Evolutionary conservation across 2,113 vertebrate species (phyloP).

Genomic region (Colius striatus): DNA sequence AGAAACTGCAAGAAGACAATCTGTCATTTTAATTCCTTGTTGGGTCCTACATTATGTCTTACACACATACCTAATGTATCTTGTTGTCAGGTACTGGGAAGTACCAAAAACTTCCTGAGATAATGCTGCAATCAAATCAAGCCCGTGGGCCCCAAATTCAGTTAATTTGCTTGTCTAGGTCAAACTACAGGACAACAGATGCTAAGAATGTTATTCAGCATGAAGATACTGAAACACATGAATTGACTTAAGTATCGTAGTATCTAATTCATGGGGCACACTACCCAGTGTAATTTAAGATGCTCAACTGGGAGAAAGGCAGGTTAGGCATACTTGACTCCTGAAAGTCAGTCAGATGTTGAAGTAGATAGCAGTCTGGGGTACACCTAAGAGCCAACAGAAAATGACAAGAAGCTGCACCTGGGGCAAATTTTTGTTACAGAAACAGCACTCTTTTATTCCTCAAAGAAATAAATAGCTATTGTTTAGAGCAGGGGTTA

Average conservation of each 20-base stretch:
- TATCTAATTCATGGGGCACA: neutral
- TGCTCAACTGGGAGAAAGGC: neutral
- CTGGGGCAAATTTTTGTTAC: neutral
- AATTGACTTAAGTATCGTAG: neutral
- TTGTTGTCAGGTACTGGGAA: neutral
- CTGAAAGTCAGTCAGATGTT: neutral
- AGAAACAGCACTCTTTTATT: neutral
- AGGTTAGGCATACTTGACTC: neutral
- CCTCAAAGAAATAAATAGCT: neutral
- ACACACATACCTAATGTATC: neutral
- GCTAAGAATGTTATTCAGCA: neutral
- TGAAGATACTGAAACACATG: neutral
- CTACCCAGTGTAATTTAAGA: neutral
- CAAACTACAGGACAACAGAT: neutral
- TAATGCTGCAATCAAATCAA: neutral
- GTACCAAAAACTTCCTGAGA: neutral
- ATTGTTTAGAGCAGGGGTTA: neutral
- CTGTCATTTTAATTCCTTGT: neutral
- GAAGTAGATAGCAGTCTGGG: neutral
- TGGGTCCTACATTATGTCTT: accelerated
- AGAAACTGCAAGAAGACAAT: neutral
- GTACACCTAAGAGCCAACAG: neutral
- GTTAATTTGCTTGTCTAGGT: neutral
- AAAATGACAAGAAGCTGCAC: neutral
- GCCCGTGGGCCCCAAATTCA: neutral